Base-by-base conservation (phyloP, 2,888 invertebrate species). In the Chrysodeixis includens region DNA sequence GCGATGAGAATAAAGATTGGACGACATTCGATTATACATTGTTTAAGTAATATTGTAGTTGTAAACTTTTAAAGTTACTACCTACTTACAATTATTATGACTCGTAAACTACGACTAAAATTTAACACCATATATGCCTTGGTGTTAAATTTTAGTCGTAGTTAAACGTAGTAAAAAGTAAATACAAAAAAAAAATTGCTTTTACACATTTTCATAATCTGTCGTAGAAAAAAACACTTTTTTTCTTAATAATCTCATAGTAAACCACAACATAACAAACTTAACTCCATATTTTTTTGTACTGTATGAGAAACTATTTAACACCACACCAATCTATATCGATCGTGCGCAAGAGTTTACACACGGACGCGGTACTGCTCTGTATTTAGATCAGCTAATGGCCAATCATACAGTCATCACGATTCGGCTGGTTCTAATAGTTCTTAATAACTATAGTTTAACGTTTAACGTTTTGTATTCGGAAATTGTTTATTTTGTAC, bases 331-430 rank as follows among this genome's bases (percentile, higher is more conserved):
- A 76, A 65, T 59, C 52, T 35, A 20, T 16, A 53, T 46, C 1
- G 16, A 22, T 20, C 46, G 4, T 40, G 66, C 52, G 74, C 56
- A 49, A 63, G 71, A 46, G 18, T 46, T 56, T 51, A 60, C 57
- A 53, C 46, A 12, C 16, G 30, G 22, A 12, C 7, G 6, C 22
- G 12, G 14, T 52, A 52, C 52, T 32, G 35, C 52, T 22, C 10
- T 52, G 32, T 53, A 53, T 59, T 59, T 59, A 35, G 52, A 59
- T n/a, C 52, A 40, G n/a, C 35, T 51, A 12, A 20, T 52, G 52
- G 51, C 20, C 46, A 57, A 49, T 49, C 40, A 57, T 44, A 35
- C 35, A 18, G 30, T 49, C 46, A 30, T 57, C 59, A 52, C 53
- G 59, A 26, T 40, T 14, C 40, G 16, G 35, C 40, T 49, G 4